Conservation (phyloP, 1,140 invertebrate genomes). For the Pantala flavescens region DNA sequence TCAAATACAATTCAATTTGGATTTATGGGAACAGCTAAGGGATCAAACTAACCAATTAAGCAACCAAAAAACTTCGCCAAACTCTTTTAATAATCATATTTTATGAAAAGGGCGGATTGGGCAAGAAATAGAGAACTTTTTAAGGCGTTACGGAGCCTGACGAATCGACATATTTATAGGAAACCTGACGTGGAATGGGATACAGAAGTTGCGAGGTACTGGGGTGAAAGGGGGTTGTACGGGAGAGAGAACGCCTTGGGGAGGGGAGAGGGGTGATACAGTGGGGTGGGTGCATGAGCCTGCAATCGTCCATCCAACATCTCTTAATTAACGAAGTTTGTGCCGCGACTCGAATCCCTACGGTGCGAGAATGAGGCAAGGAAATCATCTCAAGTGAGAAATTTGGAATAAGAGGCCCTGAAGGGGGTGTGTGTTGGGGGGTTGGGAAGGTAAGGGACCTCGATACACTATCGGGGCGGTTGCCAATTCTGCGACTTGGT, state of each 20-base stretch:
- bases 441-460: background rate
- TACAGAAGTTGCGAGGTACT: background rate
- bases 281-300: background rate
- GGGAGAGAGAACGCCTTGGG: background rate
- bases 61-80: too few species aligned
- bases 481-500: too few species aligned
- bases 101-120: too few species aligned
- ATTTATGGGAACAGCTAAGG: too few species aligned
- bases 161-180: too few species aligned
- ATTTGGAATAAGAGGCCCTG: background rate
- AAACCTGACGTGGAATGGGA: background rate
- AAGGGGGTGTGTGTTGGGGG: background rate
- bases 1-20: too few species aligned
- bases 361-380: background rate
- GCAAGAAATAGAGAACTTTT: too few species aligned
- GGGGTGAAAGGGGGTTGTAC: background rate
- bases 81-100: too few species aligned
- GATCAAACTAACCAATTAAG: too few species aligned
- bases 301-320: background rate
- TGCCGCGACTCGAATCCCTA: background rate
- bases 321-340: constrained; percentile 7
- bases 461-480: too few species aligned
- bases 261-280: background rate
- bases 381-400: background rate
- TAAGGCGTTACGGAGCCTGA: too few species aligned